A percentile compares a stretch with the other conserved stretches of the same genome.
phyloP scores from a whole-genome alignment of 2,113 vertebrate species.

The Protomyctophum bolini region DNA sequence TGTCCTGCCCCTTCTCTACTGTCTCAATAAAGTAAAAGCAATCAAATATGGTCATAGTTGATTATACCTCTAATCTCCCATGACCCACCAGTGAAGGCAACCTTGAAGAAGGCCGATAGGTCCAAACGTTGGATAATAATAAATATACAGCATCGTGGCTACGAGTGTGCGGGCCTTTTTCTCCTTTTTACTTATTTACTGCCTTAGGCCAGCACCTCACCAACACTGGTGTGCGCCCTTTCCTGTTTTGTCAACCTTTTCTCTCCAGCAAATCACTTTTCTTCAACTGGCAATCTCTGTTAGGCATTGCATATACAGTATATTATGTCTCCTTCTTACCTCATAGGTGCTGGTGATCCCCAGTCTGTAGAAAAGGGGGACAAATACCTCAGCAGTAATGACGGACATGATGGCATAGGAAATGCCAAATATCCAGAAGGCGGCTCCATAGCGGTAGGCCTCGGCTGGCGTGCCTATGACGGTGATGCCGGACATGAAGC shows the following conservation, averaged over 20 bases:
- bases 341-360: slow-evolving; percentile 82
- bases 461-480: slow-evolving; percentile 83
- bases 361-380: slow-evolving; percentile 81
- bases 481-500: slow-evolving; percentile 85
- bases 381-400: slow-evolving; percentile 80
- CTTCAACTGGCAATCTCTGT: neutral
- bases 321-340: slow-evolving; percentile 64
- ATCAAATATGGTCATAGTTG: no score
- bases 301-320: neutral
- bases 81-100: no score
- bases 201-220: no score
- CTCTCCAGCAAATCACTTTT: neutral
- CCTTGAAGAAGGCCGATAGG: no score
- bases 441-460: slow-evolving; percentile 74
- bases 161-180: no score
- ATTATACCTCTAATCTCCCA: no score
- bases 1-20: no score
- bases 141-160: no score
- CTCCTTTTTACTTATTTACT: no score
- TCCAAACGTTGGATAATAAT: no score
- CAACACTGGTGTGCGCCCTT: no score
- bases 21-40: no score
- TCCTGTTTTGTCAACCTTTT: neutral
- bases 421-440: slow-evolving; percentile 79
- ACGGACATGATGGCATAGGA: slow-evolving; percentile 78